These are phyloP conservation scores for Anguilla megastoma DNA, from an alignment of 2,797 vertebrate genomes.

Conservation along the genomic window DNA sequence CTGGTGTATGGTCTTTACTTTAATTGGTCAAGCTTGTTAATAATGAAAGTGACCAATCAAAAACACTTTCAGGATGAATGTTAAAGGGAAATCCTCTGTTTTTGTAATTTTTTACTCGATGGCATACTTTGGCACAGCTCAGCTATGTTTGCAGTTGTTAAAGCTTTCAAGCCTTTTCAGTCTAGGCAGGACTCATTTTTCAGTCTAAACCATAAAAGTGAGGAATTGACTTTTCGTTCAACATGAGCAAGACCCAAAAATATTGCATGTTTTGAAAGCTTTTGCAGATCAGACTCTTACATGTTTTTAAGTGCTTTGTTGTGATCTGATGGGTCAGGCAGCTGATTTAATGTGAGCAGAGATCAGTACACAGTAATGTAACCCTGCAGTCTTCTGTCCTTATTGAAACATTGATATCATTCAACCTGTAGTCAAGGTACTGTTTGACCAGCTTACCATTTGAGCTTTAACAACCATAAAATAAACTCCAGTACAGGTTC, in stretches of 20 bases:
- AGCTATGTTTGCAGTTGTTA: neutral
- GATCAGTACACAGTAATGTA: neutral
- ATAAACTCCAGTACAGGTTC: neutral
- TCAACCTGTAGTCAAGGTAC: neutral
- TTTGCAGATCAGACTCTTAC: neutral
- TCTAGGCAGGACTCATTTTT: neutral
- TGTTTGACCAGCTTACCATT: slow-evolving; percentile 1
- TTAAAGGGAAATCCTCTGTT: neutral
- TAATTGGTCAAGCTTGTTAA: neutral
- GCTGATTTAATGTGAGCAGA: neutral
- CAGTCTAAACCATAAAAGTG: neutral
- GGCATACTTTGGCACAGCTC: neutral
- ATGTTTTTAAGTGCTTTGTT: neutral
- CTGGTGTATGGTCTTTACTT: neutral
- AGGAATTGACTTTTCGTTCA: neutral
- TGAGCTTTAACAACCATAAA: neutral
- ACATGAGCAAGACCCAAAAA: neutral
- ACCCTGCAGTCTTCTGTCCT: neutral
- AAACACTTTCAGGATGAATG: neutral
- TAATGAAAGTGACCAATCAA: neutral
- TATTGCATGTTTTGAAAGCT: neutral
- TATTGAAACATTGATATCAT: neutral
- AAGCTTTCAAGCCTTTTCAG: neutral
- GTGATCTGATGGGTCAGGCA: neutral
- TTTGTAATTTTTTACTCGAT: neutral